A percentile compares a stretch with the other conserved stretches of the same genome.
Conservation (phyloP, 2,797 vertebrate species). For the Chloroceryle inda region DNA sequence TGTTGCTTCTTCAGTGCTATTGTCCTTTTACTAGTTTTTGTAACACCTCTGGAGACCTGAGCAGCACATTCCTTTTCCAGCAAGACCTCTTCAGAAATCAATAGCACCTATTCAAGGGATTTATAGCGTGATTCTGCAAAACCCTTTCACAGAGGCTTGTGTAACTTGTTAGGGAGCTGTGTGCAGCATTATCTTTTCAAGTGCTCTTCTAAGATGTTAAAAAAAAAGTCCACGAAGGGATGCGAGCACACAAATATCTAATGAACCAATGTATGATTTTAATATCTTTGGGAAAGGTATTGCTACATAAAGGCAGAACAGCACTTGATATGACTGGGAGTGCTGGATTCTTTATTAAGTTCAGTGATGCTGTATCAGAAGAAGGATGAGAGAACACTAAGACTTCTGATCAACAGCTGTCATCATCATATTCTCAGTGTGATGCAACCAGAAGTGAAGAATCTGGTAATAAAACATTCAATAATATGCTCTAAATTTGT, state of each 20-base stretch:
- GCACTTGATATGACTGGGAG: not conserved
- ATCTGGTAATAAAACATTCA: not conserved
- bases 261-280: not conserved
- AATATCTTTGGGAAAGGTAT: not conserved
- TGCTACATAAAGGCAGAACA: not conserved
- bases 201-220: not conserved
- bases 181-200: not conserved
- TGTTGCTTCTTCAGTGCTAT: slow-evolving; percentile 5
- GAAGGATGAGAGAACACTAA: not conserved
- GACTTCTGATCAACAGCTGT: not conserved
- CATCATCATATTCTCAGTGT: not conserved
- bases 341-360: not conserved
- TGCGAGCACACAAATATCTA: not conserved
- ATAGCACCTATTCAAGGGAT: slow-evolving; percentile 44
- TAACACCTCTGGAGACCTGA: not conserved
- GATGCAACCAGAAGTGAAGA: not conserved
- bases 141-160: not conserved
- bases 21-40: slow-evolving; percentile 4
- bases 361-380: not conserved
- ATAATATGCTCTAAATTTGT: not conserved
- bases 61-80: slow-evolving; percentile 19
- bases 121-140: slow-evolving; percentile 28
- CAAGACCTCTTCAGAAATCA: slow-evolving; percentile 55
- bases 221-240: not conserved
- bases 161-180: not conserved